Percentiles rank a stretch among this genome's conserved stretches.
Conservation (phyloP, 2,888 invertebrate genomes). For the Pantelozetes paolii region DNA sequence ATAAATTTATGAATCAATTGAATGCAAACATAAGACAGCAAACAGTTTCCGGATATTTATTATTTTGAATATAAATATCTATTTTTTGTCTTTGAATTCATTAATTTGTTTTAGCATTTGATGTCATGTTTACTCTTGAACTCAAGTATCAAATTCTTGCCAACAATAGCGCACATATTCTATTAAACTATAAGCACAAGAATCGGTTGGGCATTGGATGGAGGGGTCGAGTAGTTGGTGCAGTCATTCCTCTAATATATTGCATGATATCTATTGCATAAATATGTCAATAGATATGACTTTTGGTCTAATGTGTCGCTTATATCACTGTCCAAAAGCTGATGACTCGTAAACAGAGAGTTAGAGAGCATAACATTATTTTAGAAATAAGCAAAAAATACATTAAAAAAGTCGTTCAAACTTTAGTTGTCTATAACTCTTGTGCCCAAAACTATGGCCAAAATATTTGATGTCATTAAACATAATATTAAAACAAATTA, state of each 20-base stretch:
- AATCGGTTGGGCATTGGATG: not conserved
- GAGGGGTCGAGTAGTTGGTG: not conserved
- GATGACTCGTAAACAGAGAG: not conserved
- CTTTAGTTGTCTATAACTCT: not conserved
- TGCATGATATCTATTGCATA: conserved; percentile 1
- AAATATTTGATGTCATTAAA: not conserved
- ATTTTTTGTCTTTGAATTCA: not conserved
- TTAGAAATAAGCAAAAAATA: not conserved
- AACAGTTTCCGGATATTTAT: conserved; percentile 5
- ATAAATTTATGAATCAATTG: too few relatives aligned
- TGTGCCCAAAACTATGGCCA: not conserved
- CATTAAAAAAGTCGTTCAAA: not conserved
- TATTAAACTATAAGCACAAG: not conserved
- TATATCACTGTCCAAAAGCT: conserved; percentile 17
- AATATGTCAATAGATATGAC: not conserved
- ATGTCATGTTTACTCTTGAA: not conserved
- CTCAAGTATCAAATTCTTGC: not conserved
- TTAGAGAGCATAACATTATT: not conserved
- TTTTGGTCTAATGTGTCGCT: not conserved
- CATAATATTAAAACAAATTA: not conserved
- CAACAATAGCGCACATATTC: not conserved
- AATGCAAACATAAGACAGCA: too few relatives aligned
- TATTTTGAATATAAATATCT: not conserved
- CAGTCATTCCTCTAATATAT: not conserved
- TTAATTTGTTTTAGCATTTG: not conserved